A percentile compares a stretch with the other conserved stretches of the same genome.
phyloP scores from a whole-genome alignment of 2,797 vertebrate species.

The Squalus acanthias region DNA sequence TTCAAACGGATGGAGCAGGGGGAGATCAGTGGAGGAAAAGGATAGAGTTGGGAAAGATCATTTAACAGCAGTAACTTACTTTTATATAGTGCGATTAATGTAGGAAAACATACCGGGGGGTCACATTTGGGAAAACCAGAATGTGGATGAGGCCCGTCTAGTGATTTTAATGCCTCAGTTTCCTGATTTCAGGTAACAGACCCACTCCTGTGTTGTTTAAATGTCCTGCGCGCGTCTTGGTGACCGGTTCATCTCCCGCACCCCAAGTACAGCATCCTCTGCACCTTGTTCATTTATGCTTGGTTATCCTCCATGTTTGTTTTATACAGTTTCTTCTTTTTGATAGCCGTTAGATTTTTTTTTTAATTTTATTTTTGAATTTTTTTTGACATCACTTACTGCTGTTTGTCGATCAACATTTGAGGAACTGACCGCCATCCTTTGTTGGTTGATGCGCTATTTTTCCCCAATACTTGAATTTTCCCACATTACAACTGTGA shows the following conservation, averaged over 20 bases:
- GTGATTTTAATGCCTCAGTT: not conserved
- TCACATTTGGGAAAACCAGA: not conserved
- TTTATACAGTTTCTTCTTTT: not conserved
- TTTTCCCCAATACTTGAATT: not conserved
- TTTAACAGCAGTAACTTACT: not conserved
- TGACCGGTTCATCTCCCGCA: not conserved
- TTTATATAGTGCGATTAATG: not conserved
- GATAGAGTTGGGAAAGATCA: not conserved
- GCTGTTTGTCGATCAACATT: not conserved
- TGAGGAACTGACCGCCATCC: not conserved
- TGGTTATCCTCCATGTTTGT: not conserved
- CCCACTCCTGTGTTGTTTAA: not conserved
- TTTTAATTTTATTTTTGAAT: not conserved
- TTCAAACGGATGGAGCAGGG: not conserved
- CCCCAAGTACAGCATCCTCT: not conserved
- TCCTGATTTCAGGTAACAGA: not conserved
- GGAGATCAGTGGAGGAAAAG: not conserved
- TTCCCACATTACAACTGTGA: too few species aligned
- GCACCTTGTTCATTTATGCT: not conserved
- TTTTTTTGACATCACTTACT: not conserved
- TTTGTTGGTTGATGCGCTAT: not conserved
- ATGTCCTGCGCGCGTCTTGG: not conserved
- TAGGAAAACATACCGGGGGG: not conserved
- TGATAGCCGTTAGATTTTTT: not conserved
- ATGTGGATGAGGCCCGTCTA: not conserved